Percentiles rank a stretch among this genome's conserved stretches.
Conservation (phyloP, 2,113 vertebrate species). For the Cyprinodon brontotheroides region DNA sequence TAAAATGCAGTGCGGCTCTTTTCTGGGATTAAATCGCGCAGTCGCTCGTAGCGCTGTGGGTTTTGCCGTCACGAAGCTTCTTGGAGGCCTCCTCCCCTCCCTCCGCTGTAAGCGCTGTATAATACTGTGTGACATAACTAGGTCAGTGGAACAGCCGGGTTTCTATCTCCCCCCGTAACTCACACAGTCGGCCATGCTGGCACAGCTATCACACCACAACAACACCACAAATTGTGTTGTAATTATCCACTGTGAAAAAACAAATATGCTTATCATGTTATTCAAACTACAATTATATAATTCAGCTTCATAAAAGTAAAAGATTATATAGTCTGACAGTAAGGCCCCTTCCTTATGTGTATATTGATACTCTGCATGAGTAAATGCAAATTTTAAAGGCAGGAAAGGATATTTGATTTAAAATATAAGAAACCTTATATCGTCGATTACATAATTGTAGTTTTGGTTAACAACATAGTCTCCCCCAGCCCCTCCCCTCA, state of each 20-base stretch:
- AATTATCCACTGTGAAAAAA: neutral
- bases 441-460: constrained; percentile 70
- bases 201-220: constrained; percentile 61
- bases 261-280: no score
- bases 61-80: constrained; percentile 42
- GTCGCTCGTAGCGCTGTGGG: constrained; percentile 36
- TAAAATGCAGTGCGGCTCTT: neutral
- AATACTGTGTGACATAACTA: constrained; percentile 81
- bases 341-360: neutral
- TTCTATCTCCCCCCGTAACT: constrained; percentile 55
- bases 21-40: neutral
- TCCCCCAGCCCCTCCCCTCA: constrained; percentile 43
- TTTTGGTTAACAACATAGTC: constrained; percentile 62
- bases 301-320: neutral
- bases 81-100: constrained; percentile 41
- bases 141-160: constrained; percentile 81
- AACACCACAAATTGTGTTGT: constrained; percentile 39
- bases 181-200: constrained; percentile 77
- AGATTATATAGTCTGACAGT: neutral
- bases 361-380: neutral
- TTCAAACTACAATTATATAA: neutral
- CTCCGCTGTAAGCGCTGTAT: constrained; percentile 64
- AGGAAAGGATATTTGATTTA: neutral
- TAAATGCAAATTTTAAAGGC: neutral
- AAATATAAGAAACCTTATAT: constrained; percentile 1